phyloP scores from a whole-genome alignment of 2,113 vertebrate genomes.

The Piprites chloris region DNA sequence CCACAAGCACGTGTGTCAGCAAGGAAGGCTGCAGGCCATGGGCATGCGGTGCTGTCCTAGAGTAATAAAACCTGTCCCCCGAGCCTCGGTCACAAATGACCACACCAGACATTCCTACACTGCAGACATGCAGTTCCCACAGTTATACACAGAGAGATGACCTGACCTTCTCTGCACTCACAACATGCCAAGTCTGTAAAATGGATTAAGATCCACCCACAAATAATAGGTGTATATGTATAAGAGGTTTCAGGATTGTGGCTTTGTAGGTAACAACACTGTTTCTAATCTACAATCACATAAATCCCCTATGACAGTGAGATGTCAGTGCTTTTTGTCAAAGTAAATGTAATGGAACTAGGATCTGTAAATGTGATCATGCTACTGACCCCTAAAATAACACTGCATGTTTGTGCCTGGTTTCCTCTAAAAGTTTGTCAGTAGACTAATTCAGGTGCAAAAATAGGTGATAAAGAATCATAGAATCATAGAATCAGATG shows the following conservation, averaged over 20 bases:
- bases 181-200: background rate
- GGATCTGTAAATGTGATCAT: background rate
- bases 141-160: background rate
- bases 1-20: rapidly evolving
- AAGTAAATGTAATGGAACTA: background rate
- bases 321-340: background rate
- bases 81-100: background rate
- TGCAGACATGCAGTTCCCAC: background rate
- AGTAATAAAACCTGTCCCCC: background rate
- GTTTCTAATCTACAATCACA: background rate
- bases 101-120: background rate
- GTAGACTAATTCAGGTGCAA: background rate
- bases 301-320: background rate
- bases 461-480: background rate
- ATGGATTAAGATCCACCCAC: background rate
- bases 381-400: background rate
- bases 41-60: rapidly evolving
- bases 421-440: background rate
- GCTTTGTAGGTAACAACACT: background rate
- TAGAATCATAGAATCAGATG: too few species aligned
- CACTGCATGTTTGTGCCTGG: background rate
- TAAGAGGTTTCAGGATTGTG: background rate
- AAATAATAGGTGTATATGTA: background rate
- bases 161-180: background rate
- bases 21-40: background rate